phyloP scores from a whole-genome alignment of 2,888 invertebrate species.

The Cantharis rufa region DNA sequence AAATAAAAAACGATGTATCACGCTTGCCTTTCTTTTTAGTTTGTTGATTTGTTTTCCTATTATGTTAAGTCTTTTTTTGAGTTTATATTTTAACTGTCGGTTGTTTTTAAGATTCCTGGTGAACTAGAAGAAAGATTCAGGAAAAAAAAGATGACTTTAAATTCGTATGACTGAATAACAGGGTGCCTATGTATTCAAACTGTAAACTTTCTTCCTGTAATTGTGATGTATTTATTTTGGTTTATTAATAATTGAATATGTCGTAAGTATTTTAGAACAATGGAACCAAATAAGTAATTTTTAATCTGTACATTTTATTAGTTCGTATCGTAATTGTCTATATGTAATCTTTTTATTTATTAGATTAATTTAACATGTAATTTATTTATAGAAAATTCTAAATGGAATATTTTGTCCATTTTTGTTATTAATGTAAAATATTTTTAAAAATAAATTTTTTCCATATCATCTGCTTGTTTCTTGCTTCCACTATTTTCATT shows the following conservation, averaged over 20 bases:
- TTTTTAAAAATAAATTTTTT: neutral
- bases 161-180: conserved; percentile 34
- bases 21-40: neutral
- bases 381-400: neutral
- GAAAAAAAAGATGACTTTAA: conserved; percentile 42
- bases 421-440: neutral
- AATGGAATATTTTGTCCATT: neutral
- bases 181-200: conserved; percentile 34
- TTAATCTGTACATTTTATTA: neutral
- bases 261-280: conserved; percentile 17
- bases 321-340: neutral
- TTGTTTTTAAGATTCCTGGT: conserved; percentile 62
- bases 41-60: neutral
- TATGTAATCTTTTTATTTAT: neutral
- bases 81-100: conserved; percentile 18
- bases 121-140: conserved; percentile 64
- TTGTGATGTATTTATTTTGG: conserved; percentile 29
- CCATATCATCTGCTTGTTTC: neutral
- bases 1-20: neutral
- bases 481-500: neutral
- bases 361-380: neutral
- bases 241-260: conserved; percentile 10
- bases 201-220: conserved; percentile 32
- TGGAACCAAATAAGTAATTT: conserved; percentile 21
- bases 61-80: neutral